Conservation (phyloP, 1,140 invertebrate species). For the Hetaerina americana region DNA sequence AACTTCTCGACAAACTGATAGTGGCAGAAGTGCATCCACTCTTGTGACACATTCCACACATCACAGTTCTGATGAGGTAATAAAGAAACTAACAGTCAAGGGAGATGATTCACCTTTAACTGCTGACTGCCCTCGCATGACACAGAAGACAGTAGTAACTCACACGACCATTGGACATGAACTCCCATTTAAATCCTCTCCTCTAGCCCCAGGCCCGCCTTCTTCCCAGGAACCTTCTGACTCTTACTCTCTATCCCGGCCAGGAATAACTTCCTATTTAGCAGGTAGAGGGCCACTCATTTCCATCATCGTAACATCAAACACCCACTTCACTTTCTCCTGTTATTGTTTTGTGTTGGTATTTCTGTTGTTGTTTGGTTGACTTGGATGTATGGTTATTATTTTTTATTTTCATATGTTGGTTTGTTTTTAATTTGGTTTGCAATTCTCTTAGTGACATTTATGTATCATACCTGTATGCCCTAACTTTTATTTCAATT, state of each 20-base stretch:
- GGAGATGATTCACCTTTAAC: conserved; percentile 11
- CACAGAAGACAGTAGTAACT: conserved; percentile 10
- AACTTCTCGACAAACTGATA: too few relatives aligned
- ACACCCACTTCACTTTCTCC: not conserved
- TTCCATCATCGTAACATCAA: not conserved
- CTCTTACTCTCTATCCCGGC: not conserved
- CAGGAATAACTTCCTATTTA: conserved; percentile 7
- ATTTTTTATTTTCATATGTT: too few relatives aligned
- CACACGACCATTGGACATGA: conserved; percentile 6
- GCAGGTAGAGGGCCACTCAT: conserved; percentile 6
- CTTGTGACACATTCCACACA: too few relatives aligned
- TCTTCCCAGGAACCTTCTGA: not conserved
- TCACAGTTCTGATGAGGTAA: too few relatives aligned
- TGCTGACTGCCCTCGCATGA: conserved; percentile 18
- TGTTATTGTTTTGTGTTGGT: not conserved
- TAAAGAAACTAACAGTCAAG: too few relatives aligned
- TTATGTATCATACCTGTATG: too few relatives aligned
- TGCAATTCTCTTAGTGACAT: too few relatives aligned
- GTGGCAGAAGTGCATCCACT: too few relatives aligned
- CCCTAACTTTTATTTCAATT: too few relatives aligned
- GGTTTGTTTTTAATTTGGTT: too few relatives aligned
- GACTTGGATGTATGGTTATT: not conserved
- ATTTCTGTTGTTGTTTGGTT: not conserved
- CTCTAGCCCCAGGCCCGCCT: conserved; percentile 8
- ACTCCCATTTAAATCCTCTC: not conserved